Base-by-base conservation (phyloP, 2,113 vertebrate species). In the Tympanuchus pallidicinctus region DNA sequence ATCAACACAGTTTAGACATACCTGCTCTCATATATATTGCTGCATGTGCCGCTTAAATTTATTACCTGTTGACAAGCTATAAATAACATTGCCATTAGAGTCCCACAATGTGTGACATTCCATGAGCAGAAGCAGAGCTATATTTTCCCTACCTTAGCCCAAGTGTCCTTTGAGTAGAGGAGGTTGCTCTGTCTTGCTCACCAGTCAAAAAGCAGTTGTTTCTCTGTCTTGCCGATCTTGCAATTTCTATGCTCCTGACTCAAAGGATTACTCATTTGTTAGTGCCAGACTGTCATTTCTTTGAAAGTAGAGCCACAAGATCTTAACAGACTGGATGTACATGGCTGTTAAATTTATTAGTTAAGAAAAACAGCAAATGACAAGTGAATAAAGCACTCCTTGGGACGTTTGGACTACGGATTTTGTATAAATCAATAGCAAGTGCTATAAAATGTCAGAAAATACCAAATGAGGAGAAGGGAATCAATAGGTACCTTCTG, bases 361-460 rank as follows among this genome's bases (percentile, higher is more conserved):
- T 98, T 98, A 97, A 98, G 97, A 97, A 98, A 98, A 98, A 97
- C 97, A 97, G 97, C 98, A 98, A 98, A 98, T 98, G 98, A 98
- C 98, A 98, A 98, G 98, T 97, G 97, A 98, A 97, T 97, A 98
- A 98, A 98, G 97, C 97, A 96, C 95, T 97, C 96, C 97, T 98
- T 97, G 97, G 98, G 98, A 98, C 94, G 95, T 98, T 98, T 95
- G 93, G 98, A 98, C 98, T 98, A 99, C 98, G 69, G 98, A 98
- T 98, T 98, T 96, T 89, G 93, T 97, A 95, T 95, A 97, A 99
- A 98, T 99, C 98, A 98, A 99, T 99, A 98, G 73, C 43, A 93
- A 97, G 97, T 97, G 97, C 98, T 97, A 98, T 97, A 98, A 98
- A 98, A 98, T 98, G 98, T 99, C 98, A 98, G 98, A 98, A 98